Evolutionary conservation across 2,113 vertebrate species (phyloP), one percentile per base, ranked within the genome.

Genomic region (Microtus pennsylvanicus): DNA sequence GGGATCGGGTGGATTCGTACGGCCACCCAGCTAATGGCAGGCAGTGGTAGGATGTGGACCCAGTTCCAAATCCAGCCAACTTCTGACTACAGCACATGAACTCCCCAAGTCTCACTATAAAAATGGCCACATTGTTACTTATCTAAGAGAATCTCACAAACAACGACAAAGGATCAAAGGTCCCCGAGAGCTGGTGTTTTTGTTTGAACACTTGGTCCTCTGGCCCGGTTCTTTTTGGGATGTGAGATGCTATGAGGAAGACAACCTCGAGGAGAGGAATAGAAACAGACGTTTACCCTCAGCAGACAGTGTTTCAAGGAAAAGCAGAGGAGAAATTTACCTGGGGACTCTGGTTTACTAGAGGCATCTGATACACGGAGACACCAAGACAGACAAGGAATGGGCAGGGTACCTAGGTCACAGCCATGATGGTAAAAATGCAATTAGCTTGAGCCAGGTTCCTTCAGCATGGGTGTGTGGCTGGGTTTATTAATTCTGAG

Each of bases 371-470:
- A 80, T 63, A 75, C 0, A 42, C 38, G 28, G 81, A 80, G 69
- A 70, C 0, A 50, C 45, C 17, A 92, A 69, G 77, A 95, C 38
- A 69, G 45, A 91, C 81, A 61, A 94, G 77, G 89, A 67, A 38
- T 28, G 72, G 85, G 42, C 1, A 90, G 63, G 55, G 95, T 69
- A 85, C 80, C 76, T 38, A 77, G 90, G 87, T 92, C 90, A 86
- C 58, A 69, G 87, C 72, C 45, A 45, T 88, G 88, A 93, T 92
- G 96, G 92, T 96, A 87, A 92, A 97, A 96, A 93, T 21, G 87
- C 75, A 96, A 88, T 96, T 90, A 96, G 92, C 80, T 81, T 67
- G 80, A 93, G 85, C 83, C 67, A n/a, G 16, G 6, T 35, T 75
- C 85, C 89, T 55, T 65, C 19, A 78, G 85, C 76, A 17, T 13